Evolutionary conservation across 2,888 invertebrate species (phyloP).

Genomic region (Protula sp.): DNA sequence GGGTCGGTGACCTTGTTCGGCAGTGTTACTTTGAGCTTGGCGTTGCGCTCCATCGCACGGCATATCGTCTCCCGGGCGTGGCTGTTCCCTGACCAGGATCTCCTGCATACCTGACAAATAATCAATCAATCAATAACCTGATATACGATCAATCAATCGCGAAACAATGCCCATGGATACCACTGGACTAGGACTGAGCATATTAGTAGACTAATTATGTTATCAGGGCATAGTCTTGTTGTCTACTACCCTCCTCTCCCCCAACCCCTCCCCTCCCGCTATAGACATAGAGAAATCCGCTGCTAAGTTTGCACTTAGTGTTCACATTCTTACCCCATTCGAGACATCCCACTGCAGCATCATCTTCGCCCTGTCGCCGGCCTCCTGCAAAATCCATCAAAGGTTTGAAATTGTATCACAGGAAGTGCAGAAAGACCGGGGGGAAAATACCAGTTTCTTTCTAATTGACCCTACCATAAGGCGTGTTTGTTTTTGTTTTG

Average conservation of each 20-base stretch:
- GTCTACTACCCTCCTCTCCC: too few species aligned
- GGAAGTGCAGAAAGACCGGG: too few species aligned
- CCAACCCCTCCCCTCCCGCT: too few species aligned
- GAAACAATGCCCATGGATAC: not conserved
- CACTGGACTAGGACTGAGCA: too few species aligned
- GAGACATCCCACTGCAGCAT: slow-evolving; percentile 63
- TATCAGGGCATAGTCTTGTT: too few species aligned
- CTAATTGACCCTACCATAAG: too few species aligned
- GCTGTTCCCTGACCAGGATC: slow-evolving; percentile 60
- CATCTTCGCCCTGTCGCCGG: slow-evolving; percentile 53
- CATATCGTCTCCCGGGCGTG: slow-evolving; percentile 58
- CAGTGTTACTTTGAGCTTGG: slow-evolving; percentile 57
- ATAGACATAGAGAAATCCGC: too few species aligned
- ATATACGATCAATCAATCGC: too few species aligned
- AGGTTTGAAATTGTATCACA: not conserved
- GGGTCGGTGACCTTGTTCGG: slow-evolving; percentile 53
- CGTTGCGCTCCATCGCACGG: slow-evolving; percentile 56
- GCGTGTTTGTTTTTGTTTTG: too few species aligned
- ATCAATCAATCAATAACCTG: not conserved
- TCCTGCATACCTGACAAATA: slow-evolving; percentile 52
- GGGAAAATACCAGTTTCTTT: too few species aligned
- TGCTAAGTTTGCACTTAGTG: too few species aligned
- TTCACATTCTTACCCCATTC: slow-evolving; percentile 59
- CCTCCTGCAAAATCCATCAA: slow-evolving; percentile 43
- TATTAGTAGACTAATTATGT: too few species aligned